Conservation (phyloP, 2,888 invertebrate genomes). For the Sacculina carcini region DNA sequence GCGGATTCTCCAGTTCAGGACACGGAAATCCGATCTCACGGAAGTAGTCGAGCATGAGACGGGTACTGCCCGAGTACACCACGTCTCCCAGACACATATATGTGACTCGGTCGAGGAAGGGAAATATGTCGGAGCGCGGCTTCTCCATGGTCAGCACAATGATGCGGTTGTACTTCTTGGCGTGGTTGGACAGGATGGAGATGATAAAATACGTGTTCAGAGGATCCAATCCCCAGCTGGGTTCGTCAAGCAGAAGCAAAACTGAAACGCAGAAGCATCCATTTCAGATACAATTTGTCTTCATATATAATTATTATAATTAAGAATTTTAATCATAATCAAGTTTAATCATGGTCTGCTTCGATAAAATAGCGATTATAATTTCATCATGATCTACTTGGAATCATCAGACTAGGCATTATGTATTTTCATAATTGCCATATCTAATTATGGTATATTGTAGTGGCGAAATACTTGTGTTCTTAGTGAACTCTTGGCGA, state of each 20-base stretch:
- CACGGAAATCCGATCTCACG: slow-evolving; percentile 86
- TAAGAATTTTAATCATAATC: too few species aligned
- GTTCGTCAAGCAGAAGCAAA: slow-evolving; percentile 66
- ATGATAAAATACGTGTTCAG: slow-evolving; percentile 81
- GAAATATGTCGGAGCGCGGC: slow-evolving; percentile 79
- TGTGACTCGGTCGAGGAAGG: slow-evolving; percentile 65
- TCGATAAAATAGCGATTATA: too few species aligned
- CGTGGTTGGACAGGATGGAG: slow-evolving; percentile 61
- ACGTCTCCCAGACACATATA: slow-evolving; percentile 73
- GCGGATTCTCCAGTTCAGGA: slow-evolving; percentile 80
- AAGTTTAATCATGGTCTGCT: too few species aligned
- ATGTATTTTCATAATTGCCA: too few species aligned
- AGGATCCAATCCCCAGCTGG: slow-evolving; percentile 79
- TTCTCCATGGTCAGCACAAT: slow-evolving; percentile 77
- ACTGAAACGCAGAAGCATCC: slow-evolving; percentile 28
- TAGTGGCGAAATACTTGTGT: too few species aligned
- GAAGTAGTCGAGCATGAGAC: slow-evolving; percentile 80
- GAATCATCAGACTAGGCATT: too few species aligned
- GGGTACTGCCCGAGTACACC: slow-evolving; percentile 69
- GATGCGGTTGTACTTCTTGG: slow-evolving; percentile 68
- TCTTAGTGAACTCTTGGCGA: too few species aligned
- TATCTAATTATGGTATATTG: too few species aligned
- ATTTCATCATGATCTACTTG: too few species aligned
- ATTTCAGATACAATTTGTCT: too few species aligned
- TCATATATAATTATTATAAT: too few species aligned